These are phyloP conservation scores for Pristionchus mayeri DNA, from an alignment of 2,888 invertebrate genomes.

Conservation along the genomic window DNA sequence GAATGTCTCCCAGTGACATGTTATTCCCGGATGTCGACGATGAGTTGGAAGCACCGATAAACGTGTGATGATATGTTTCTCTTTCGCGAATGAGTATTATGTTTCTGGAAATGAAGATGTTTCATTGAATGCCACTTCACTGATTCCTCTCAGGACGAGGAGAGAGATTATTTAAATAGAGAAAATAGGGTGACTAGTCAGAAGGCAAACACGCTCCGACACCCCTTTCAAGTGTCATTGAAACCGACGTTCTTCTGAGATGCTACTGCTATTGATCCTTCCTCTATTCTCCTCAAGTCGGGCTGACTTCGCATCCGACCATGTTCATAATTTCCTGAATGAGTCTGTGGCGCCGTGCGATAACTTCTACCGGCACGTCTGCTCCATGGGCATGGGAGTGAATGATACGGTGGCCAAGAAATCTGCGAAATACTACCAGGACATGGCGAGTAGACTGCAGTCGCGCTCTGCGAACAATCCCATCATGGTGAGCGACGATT, in stretches of 20 bases:
- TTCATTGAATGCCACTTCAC: neutral
- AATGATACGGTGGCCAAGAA: neutral
- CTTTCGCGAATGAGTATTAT: too few relatives aligned
- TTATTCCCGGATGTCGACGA: too few relatives aligned
- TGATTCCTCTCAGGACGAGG: neutral
- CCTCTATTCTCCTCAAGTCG: neutral
- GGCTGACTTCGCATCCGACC: neutral
- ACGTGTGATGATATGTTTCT: too few relatives aligned
- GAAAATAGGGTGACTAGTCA: neutral
- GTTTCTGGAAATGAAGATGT: neutral
- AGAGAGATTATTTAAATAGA: neutral
- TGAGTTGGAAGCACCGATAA: too few relatives aligned
- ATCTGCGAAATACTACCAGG: neutral
- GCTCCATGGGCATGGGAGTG: neutral
- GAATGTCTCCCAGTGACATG: neutral
- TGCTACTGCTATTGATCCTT: neutral
- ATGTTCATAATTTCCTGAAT: neutral
- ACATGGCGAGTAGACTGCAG: neutral
- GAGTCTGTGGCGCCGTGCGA: neutral
- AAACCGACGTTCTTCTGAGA: neutral
- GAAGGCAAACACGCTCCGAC: neutral
- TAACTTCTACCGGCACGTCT: conserved; percentile 30
- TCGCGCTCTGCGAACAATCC: conserved; percentile 10
- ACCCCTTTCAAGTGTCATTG: conserved; percentile 4
- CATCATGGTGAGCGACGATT: neutral